Conservation (phyloP, 64 coral and sea anemone species). For the Pocillopora verrucosa region DNA sequence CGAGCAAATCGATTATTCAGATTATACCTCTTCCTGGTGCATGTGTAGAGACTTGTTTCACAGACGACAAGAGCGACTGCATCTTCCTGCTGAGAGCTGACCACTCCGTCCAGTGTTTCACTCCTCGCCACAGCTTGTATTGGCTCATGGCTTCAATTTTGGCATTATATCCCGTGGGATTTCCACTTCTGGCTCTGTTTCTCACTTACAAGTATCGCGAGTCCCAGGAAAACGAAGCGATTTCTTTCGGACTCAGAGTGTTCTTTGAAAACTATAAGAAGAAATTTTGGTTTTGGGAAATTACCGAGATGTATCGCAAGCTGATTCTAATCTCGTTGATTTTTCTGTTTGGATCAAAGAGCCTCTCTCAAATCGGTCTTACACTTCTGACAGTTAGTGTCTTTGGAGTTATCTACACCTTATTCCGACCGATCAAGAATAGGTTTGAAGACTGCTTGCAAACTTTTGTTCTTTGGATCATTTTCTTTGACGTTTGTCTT, state of each 20-base stretch:
- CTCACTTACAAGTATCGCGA: too few relatives aligned
- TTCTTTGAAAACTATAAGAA: too few relatives aligned
- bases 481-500: neutral
- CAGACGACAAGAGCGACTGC: constrained; percentile 4
- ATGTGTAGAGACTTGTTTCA: constrained; percentile 37
- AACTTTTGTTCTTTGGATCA: constrained; percentile 1
- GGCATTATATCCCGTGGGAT: constrained; percentile 66
- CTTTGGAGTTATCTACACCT: neutral
- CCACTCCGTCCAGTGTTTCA: constrained; percentile 35
- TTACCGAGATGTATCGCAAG: constrained; percentile 12
- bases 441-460: constrained; percentile 13
- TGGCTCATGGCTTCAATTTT: constrained; percentile 47
- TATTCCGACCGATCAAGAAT: constrained; percentile 9
- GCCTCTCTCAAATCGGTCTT: neutral
- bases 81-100: constrained; percentile 10
- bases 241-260: too few relatives aligned
- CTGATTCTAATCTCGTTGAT: neutral
- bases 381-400: neutral
- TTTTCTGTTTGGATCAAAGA: neutral
- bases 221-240: too few relatives aligned
- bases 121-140: constrained; percentile 21
- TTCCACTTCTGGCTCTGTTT: constrained; percentile 9
- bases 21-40: constrained; percentile 5
- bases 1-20: constrained; percentile 44
- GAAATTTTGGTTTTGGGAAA: neutral